Conservation (phyloP, 2,888 invertebrate species). For the Lasioglossum morio region DNA sequence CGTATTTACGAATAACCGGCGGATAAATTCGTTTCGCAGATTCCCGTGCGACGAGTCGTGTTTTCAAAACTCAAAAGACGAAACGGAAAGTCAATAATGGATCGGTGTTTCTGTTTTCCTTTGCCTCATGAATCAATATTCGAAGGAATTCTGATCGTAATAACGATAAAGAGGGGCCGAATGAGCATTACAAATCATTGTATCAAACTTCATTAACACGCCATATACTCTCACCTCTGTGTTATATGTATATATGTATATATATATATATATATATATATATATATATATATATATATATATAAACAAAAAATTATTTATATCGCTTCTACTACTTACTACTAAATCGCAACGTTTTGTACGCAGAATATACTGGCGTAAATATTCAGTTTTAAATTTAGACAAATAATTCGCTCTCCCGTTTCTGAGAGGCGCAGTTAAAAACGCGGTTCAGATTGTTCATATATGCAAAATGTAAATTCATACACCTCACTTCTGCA, state of each 20-base stretch:
- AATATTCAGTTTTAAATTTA: neutral
- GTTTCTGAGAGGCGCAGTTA: neutral
- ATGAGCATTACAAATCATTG: neutral
- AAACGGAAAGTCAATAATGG: neutral
- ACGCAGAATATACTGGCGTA: neutral
- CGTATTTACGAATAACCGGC: conserved; percentile 12
- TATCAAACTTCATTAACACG: neutral
- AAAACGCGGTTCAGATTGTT: neutral
- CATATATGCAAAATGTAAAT: neutral
- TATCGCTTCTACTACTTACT: too few species aligned
- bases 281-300: too few species aligned
- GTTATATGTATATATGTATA: neutral
- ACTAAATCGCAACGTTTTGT: too few species aligned
- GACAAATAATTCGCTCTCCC: neutral
- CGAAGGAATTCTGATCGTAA: neutral
- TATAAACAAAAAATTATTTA: too few species aligned
- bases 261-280: too few species aligned
- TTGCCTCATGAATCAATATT: neutral
- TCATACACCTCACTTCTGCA: neutral
- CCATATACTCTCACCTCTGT: neutral
- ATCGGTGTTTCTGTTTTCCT: neutral
- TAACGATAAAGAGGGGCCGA: neutral
- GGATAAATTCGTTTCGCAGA: conserved; percentile 12
- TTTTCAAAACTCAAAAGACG: neutral
- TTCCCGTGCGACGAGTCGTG: neutral